Evolutionary conservation across 1,140 invertebrate genomes (phyloP).

Genomic region (Hormaphis cornu): DNA sequence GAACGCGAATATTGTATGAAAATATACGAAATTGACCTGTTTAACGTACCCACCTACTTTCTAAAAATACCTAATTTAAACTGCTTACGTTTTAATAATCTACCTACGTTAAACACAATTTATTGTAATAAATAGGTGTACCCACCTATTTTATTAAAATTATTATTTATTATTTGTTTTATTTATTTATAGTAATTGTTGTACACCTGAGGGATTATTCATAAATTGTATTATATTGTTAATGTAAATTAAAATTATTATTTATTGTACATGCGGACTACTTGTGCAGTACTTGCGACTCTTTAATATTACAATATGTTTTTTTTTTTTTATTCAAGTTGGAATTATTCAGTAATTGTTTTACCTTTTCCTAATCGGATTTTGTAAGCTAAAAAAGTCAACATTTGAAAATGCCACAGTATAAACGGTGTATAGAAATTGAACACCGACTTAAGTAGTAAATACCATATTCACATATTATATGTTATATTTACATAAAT

Average conservation of each 20-base stretch:
- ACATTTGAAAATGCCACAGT: not conserved
- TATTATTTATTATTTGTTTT: too few species aligned
- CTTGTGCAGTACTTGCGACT: not conserved
- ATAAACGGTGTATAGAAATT: conserved; percentile 4
- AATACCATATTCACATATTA: not conserved
- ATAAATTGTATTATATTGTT: too few species aligned
- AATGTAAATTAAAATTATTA: conserved; percentile 16
- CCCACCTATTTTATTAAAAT: too few species aligned
- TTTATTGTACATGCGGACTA: not conserved
- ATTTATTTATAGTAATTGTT: not conserved
- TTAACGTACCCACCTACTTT: too few species aligned
- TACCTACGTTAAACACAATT: too few species aligned
- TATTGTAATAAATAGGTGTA: too few species aligned
- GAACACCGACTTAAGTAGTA: not conserved
- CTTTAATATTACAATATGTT: too few species aligned
- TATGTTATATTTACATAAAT: not conserved
- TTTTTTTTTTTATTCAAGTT: not conserved
- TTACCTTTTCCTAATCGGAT: conserved; percentile 6
- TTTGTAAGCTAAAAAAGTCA: not conserved
- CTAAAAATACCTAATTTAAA: too few species aligned
- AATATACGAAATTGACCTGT: too few species aligned
- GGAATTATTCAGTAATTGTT: not conserved
- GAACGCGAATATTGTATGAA: too few species aligned
- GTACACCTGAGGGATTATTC: not conserved
- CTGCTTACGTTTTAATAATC: too few species aligned